phyloP scores from a whole-genome alignment of 2,888 invertebrate genomes.

The Anthrax anthrax region DNA sequence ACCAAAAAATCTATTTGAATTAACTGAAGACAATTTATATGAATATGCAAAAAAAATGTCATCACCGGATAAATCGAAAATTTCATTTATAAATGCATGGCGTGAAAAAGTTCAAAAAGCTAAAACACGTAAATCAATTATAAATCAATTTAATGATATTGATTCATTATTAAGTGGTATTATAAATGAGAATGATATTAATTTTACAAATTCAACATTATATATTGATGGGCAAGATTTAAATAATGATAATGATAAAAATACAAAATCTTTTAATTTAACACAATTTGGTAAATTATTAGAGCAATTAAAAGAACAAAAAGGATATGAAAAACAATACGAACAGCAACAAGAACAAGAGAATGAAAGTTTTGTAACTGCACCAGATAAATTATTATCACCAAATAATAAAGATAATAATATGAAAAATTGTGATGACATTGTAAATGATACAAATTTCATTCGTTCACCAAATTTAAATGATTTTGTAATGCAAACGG shows the following conservation, averaged over 20 bases:
- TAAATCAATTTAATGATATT: conserved; percentile 22
- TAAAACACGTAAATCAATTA: conserved; percentile 20
- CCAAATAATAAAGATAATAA: not conserved
- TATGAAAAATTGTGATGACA: not conserved
- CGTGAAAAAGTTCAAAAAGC: conserved; percentile 29
- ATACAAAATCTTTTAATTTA: conserved; percentile 8
- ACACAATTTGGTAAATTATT: conserved; percentile 18
- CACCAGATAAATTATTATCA: conserved; percentile 11
- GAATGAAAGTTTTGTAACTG: conserved; percentile 21
- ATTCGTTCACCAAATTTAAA: conserved; percentile 18
- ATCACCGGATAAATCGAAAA: conserved; percentile 16
- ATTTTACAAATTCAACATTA: conserved; percentile 20
- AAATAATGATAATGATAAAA: conserved; percentile 10
- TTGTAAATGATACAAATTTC: conserved; percentile 10
- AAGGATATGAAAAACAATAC: too few relatives aligned
- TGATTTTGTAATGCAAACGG: conserved; percentile 35
- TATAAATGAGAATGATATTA: conserved; percentile 20
- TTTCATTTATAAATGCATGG: conserved; percentile 28
- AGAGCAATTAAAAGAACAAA: conserved; percentile 16
- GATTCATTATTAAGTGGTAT: conserved; percentile 24
- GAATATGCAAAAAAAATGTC: conserved; percentile 11
- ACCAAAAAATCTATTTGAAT: conserved; percentile 13
- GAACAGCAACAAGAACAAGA: conserved; percentile 8
- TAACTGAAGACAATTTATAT: conserved; percentile 13
- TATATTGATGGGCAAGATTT: not conserved